Evolutionary conservation across 1,140 invertebrate species (phyloP), one percentile per base, ranked within the genome.

Genomic region (Chrysopa pallens): DNA sequence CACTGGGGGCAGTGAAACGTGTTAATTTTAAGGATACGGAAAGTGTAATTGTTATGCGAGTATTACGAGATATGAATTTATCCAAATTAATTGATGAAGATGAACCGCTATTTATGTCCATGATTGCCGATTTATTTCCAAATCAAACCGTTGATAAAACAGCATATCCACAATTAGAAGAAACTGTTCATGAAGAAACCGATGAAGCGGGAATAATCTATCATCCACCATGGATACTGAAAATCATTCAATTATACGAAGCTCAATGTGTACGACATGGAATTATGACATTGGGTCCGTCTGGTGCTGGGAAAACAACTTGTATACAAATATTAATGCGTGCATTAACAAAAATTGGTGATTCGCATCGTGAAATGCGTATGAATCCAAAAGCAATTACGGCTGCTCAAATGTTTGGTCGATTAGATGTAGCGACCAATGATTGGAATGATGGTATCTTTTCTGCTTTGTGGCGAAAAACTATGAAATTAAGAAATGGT

Each of bases 381-480:
- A 95, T 97, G 91, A 97, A 97, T 68, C 92, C 92, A 0, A 95
- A 96, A 68, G 89, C 92, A 28, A 96, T 97, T 49, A 95, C 91
- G 38, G 87, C 89, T 1, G 77, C 89, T 6, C 91, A 97, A 69
- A 97, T 97, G 92, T 97, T 97, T 66, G 92, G 92, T 0, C 70
- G 87, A 38, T 66, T 95, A 14, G 91, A 96, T 58, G 90, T 94
- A 0, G 91, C 91, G 2, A 97, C 92, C 0, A 96, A 97, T 58
- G 92, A 97, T 57, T 97, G 92, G 92, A 95, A 90, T 0, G 91
- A 97, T 61, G 92, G 92, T 1, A 94, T 97, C 49, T 97, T 97
- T 62, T 94, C 90, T 6, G 89, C 91, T 1, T 63, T 97, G 0
- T 97, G 91, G 92, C 69, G 91, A 36, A 89, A 92, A 65, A 94